Conservation (phyloP, 2,888 invertebrate species). For the Taphrorychus bicolor region DNA sequence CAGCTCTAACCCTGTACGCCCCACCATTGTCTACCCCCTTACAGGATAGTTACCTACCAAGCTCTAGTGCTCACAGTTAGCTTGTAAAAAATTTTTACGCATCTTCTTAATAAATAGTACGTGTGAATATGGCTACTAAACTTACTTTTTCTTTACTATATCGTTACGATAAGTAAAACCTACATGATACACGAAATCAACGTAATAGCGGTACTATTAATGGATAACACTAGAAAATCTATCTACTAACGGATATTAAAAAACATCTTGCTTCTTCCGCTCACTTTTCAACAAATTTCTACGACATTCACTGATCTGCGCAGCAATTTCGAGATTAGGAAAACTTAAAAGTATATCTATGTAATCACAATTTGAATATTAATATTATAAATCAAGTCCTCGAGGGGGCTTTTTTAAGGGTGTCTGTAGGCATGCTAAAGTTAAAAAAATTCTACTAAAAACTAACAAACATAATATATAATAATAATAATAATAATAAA, state of each 20-base stretch:
- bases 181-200: constrained; percentile 10
- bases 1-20: too few species aligned
- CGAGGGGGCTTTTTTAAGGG: constrained; percentile 28
- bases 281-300: constrained; percentile 36
- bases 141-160: not conserved
- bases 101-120: not conserved
- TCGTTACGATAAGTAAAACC: not conserved
- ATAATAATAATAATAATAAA: constrained; percentile 51
- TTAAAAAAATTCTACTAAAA: constrained; percentile 53
- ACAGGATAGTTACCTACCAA: too few species aligned
- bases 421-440: too few species aligned
- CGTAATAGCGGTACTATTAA: not conserved
- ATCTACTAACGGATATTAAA: constrained; percentile 45
- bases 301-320: constrained; percentile 16
- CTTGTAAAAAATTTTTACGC: not conserved
- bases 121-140: not conserved
- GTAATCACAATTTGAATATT: constrained; percentile 55
- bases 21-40: too few species aligned
- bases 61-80: not conserved
- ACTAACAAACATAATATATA: constrained; percentile 58
- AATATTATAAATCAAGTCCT: constrained; percentile 28
- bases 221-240: constrained; percentile 44
- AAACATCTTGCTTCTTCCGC: constrained; percentile 40
- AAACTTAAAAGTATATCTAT: constrained; percentile 51
- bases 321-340: constrained; percentile 10